Conservation (phyloP, 2,797 vertebrate species). For the Eremophila alpestris region DNA sequence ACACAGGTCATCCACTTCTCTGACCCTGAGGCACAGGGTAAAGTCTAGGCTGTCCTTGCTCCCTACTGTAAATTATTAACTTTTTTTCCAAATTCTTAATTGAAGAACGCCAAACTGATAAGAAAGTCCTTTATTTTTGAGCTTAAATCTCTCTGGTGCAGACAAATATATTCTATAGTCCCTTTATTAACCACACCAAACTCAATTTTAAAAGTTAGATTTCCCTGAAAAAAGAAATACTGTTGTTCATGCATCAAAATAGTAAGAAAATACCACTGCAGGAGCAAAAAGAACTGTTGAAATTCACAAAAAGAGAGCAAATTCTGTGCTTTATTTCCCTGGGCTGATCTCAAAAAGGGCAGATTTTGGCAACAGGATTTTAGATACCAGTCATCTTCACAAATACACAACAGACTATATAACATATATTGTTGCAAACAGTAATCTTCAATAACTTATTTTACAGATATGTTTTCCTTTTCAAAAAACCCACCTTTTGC, state of each 20-base stretch:
- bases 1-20: neutral
- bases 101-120: neutral
- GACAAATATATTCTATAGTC: neutral
- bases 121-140: neutral
- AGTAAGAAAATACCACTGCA: neutral
- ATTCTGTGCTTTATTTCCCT: neutral
- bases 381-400: neutral
- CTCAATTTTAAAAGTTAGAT: neutral
- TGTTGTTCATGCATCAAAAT: neutral
- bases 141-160: neutral
- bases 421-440: neutral
- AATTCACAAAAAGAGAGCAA: neutral
- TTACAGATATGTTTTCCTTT: neutral
- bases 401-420: neutral
- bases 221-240: neutral
- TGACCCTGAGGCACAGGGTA: neutral
- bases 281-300: neutral
- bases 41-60: neutral
- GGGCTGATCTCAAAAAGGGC: neutral
- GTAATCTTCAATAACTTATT: neutral
- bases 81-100: neutral
- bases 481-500: neutral
- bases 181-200: neutral
- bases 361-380: neutral
- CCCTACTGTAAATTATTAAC: constrained; percentile 9